These are phyloP conservation scores for Eupithecia centaureata DNA, from an alignment of 2,888 invertebrate genomes.

Conservation along the genomic window DNA sequence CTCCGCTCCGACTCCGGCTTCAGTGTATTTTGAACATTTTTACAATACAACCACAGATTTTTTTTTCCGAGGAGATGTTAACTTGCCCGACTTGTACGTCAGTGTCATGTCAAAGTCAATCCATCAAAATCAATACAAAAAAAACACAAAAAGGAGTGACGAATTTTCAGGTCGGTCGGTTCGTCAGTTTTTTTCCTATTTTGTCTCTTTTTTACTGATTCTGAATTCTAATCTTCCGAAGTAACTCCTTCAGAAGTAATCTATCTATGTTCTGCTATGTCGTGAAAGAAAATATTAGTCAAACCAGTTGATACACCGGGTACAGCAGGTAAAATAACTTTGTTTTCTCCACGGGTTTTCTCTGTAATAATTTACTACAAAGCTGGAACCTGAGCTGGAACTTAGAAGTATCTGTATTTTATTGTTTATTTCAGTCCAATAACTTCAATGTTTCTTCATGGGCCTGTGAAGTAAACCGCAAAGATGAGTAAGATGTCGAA, in stretches of 20 bases:
- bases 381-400: neutral
- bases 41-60: too few relatives aligned
- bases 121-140: constrained; percentile 14
- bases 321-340: neutral
- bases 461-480: constrained; percentile 47
- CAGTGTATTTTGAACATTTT: too few relatives aligned
- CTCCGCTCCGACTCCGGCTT: too few relatives aligned
- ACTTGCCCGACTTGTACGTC: neutral
- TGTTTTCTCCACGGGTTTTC: too few relatives aligned
- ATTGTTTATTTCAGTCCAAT: constrained; percentile 15
- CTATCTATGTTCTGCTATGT: neutral
- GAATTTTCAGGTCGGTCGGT: constrained; percentile 8
- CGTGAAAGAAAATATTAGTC: neutral
- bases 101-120: constrained; percentile 16
- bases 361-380: neutral
- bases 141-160: constrained; percentile 19
- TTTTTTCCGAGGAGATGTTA: too few relatives aligned
- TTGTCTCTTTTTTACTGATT: neutral
- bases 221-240: neutral
- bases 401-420: neutral
- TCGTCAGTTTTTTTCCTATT: neutral
- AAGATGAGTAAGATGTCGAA: constrained; percentile 91
- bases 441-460: constrained; percentile 47
- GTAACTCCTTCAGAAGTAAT: neutral
- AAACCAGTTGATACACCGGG: neutral